Conservation (phyloP, 1,140 invertebrate genomes). For the Eumeta japonica region DNA sequence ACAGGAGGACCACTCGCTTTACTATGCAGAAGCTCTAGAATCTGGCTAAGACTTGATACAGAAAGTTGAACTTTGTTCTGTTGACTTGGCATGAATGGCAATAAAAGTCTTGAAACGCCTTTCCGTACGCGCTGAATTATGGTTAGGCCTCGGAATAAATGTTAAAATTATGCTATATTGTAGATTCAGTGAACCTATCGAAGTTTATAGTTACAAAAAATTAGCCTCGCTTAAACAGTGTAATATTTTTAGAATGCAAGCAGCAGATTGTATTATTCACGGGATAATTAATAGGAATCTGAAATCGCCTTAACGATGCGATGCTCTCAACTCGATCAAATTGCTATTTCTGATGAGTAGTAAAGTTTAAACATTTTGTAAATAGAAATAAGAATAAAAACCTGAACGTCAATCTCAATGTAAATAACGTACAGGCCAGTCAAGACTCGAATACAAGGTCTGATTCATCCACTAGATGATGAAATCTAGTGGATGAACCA, state of each 20-base stretch:
- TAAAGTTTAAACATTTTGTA: constrained; percentile 10
- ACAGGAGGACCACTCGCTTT: constrained; percentile 16
- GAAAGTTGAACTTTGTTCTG: constrained; percentile 14
- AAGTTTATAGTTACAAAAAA: constrained; percentile 21
- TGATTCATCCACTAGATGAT: too few relatives aligned
- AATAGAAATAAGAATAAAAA: too few relatives aligned
- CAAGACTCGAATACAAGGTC: too few relatives aligned
- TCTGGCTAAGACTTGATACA: constrained; percentile 17
- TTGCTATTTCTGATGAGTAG: constrained; percentile 17
- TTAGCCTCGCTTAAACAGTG: constrained; percentile 18
- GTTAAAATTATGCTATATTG: constrained; percentile 15
- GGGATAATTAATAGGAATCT: constrained; percentile 16
- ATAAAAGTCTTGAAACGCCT: constrained; percentile 15
- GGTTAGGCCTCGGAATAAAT: constrained; percentile 21
- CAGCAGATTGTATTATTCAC: constrained; percentile 23
- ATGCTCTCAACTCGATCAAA: constrained; percentile 15
- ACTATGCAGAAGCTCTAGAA: constrained; percentile 17
- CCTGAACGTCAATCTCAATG: too few relatives aligned
- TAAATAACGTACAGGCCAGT: too few relatives aligned
- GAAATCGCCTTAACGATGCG: constrained; percentile 15
- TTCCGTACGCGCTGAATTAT: constrained; percentile 20
- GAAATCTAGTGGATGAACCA: background rate
- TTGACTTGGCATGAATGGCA: constrained; percentile 19
- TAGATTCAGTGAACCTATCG: constrained; percentile 17
- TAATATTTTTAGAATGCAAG: constrained; percentile 16